Percentiles rank a stretch among this genome's conserved stretches.
Conservation (phyloP, 2,888 invertebrate genomes). For the Heteromyza rotundicornis region DNA sequence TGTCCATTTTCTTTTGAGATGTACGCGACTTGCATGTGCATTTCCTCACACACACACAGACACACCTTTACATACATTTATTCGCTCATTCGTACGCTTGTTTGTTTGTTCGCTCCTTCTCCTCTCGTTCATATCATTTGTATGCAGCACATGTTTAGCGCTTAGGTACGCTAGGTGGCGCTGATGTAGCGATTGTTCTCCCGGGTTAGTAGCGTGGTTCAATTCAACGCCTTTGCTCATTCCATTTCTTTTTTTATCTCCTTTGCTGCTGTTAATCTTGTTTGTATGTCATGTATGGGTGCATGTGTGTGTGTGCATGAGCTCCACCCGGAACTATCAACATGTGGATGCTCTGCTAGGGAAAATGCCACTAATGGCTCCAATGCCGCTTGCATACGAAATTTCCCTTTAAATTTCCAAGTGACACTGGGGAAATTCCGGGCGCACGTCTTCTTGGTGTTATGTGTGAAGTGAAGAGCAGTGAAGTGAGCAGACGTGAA, state of each 20-base stretch:
- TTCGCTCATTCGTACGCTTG: no score
- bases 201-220: constrained; percentile 37
- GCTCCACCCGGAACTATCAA: background rate
- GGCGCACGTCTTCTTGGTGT: no score
- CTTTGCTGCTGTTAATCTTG: constrained; percentile 39
- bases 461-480: no score
- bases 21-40: background rate
- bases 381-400: constrained; percentile 16
- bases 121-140: constrained; percentile 33
- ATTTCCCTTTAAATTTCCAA: constrained; percentile 1
- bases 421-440: background rate
- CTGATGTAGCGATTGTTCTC: constrained; percentile 26
- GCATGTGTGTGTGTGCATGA: constrained; percentile 3
- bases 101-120: no score
- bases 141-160: constrained; percentile 39
- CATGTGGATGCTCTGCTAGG: constrained; percentile 3
- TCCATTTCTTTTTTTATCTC: constrained; percentile 24
- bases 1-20: constrained; percentile 40
- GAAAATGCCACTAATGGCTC: constrained; percentile 23
- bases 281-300: constrained; percentile 14
- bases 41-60: no score
- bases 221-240: constrained; percentile 35
- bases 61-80: no score
- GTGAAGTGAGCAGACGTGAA: no score
- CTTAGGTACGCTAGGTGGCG: constrained; percentile 22